Base-by-base conservation (phyloP, 2,797 vertebrate species). In the Poliocrania exsul region DNA sequence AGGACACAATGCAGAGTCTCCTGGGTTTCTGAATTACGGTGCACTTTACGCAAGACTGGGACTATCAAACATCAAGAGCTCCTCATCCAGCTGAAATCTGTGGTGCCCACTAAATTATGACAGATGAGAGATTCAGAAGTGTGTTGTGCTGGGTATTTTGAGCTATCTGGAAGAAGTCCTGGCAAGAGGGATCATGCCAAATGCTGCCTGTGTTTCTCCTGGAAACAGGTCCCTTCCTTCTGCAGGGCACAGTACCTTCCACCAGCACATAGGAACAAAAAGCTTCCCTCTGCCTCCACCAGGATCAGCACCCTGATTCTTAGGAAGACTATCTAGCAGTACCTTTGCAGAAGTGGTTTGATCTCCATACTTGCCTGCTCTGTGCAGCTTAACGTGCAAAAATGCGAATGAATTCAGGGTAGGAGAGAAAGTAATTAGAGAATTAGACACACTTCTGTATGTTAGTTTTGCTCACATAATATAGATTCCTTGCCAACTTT, bases 171-270 rank as follows among this genome's bases (percentile, higher is more conserved):
- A 31, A 29, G 11, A 56, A 91, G 24, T 70, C 8, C 21, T 81
- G 42, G 31, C 18, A 18, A 50, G 26, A 54, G 28, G 29, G 10
- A 15, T 46, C 1, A 0, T 74, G 40, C 7, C 5, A 33, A n/a
- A 9, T 0, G 0, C 11, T 79, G 10, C 47, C 37, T n/a, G 5
- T 0, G 0, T 86, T 78, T 69, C 38, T 77, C 24, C 33, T 83
- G n/a, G 26, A 35, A 54, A 23, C 10, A 12, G 1, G 11, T 61
- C 64, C 25, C 37, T 70, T 35, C 42, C 25, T 37, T 60, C 26
- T 51, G 6, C 28, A 26, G 0, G 0, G 50, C 1, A 0, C 47
- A 33, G 38, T 10, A 40, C 10, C 31, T 19, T 67, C 29, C 35
- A 26, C 18, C 2, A 3, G n/a, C 58, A 17, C 54, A 18, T 0